Evolutionary conservation across 2,113 vertebrate species (phyloP).

Genomic region (Sander lucioperca): DNA sequence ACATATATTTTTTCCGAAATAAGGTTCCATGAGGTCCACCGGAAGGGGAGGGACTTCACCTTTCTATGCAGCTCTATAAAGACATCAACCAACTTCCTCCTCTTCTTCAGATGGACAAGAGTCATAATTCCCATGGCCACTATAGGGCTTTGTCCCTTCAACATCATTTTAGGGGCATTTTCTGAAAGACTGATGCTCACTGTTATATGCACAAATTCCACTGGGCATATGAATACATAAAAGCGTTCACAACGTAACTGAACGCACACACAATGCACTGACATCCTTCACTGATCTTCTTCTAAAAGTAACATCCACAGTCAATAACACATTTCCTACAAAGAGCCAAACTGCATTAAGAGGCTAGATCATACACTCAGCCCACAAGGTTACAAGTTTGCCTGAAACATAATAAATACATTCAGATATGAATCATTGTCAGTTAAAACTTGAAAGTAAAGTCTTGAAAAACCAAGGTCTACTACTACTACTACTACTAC

Average conservation of each 20-base stretch:
- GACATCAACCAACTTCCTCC: not conserved
- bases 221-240: conserved; percentile 31
- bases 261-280: conserved; percentile 32
- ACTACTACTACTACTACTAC: no score
- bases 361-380: conserved; percentile 46
- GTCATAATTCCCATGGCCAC: not conserved
- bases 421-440: conserved; percentile 33
- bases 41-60: no score
- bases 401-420: conserved; percentile 41
- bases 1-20: no score
- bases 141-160: not conserved
- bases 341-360: conserved; percentile 36
- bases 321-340: conserved; percentile 32
- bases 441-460: conserved; percentile 35
- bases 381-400: conserved; percentile 37
- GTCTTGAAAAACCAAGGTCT: conserved; percentile 35
- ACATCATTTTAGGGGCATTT: not conserved
- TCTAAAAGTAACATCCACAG: conserved; percentile 20
- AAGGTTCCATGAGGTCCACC: no score
- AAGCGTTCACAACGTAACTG: conserved; percentile 9
- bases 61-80: no score
- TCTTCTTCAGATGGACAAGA: not conserved
- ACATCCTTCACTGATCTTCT: conserved; percentile 34
- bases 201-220: conserved; percentile 16
- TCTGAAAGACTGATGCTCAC: conserved; percentile 1